Percentiles rank a stretch among this genome's conserved stretches.
Evolutionary conservation across 2,797 vertebrate species (phyloP).

Genomic region (Lepus townsendii): DNA sequence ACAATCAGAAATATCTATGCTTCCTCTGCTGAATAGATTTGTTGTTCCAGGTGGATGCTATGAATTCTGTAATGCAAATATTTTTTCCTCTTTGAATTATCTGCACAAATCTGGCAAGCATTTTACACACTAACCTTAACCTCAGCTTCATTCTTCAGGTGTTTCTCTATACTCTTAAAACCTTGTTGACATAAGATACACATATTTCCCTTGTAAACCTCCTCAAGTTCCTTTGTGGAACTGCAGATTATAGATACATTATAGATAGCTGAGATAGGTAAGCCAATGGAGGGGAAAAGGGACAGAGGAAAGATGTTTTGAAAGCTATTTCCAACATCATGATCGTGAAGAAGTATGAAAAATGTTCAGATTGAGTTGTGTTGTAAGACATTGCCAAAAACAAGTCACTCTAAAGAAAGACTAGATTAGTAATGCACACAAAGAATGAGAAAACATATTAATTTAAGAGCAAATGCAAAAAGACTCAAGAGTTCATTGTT

Average conservation of each 20-base stretch:
- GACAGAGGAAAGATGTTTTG: not conserved
- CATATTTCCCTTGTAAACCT: not conserved
- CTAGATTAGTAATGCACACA: not conserved
- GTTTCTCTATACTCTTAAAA: not conserved
- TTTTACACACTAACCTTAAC: not conserved
- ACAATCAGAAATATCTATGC: not conserved
- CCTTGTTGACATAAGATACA: not conserved
- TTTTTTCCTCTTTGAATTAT: not conserved
- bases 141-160: not conserved
- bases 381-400: not conserved
- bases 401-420: not conserved
- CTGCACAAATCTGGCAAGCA: not conserved
- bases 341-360: not conserved
- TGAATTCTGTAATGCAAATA: not conserved
- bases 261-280: not conserved
- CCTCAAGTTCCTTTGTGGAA: not conserved
- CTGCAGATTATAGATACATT: not conserved
- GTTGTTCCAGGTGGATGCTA: not conserved
- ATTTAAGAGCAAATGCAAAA: not conserved
- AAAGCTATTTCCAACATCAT: not conserved
- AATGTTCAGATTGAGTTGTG: not conserved
- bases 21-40: not conserved
- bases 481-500: not conserved
- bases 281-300: not conserved
- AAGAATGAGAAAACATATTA: not conserved